These are phyloP conservation scores for Papilio glaucus DNA, from an alignment of 1,140 invertebrate genomes.

Conservation along the genomic window DNA sequence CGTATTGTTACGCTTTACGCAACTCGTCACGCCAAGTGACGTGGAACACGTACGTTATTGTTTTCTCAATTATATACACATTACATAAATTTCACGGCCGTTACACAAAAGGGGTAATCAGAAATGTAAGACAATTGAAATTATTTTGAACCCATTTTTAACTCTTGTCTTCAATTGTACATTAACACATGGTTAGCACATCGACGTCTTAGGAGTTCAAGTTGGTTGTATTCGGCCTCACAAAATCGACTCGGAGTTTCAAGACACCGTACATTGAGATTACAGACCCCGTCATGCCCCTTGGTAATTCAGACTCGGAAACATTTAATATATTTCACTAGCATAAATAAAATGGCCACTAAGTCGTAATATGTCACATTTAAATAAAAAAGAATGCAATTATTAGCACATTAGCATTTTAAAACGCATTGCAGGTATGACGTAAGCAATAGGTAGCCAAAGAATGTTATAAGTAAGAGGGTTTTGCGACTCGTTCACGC, in stretches of 20 bases:
- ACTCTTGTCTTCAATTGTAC: not conserved
- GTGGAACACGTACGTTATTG: conserved; percentile 11
- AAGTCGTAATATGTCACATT: not conserved
- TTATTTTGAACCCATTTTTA: not conserved
- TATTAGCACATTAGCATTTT: conserved; percentile 8
- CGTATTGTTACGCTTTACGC: conserved; percentile 21
- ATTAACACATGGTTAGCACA: not conserved
- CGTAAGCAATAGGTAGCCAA: not conserved
- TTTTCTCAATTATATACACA: conserved; percentile 16
- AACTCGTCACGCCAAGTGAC: conserved; percentile 17
- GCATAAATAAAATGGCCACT: too few relatives aligned
- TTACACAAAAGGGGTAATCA: not conserved
- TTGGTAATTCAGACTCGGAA: not conserved
- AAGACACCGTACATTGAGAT: too few relatives aligned
- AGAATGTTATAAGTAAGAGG: not conserved
- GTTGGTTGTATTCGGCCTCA: too few relatives aligned
- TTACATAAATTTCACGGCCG: not conserved
- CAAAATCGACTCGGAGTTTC: too few relatives aligned
- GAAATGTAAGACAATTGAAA: not conserved
- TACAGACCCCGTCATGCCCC: too few relatives aligned
- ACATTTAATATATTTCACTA: not conserved
- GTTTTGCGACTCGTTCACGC: not conserved
- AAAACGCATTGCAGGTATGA: conserved; percentile 18
- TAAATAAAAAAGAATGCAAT: not conserved
- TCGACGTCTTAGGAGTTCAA: not conserved